Percentiles rank a stretch among this genome's conserved stretches.
phyloP scores from a whole-genome alignment of 2,797 vertebrate genomes.

The Loris lydekkerianus region DNA sequence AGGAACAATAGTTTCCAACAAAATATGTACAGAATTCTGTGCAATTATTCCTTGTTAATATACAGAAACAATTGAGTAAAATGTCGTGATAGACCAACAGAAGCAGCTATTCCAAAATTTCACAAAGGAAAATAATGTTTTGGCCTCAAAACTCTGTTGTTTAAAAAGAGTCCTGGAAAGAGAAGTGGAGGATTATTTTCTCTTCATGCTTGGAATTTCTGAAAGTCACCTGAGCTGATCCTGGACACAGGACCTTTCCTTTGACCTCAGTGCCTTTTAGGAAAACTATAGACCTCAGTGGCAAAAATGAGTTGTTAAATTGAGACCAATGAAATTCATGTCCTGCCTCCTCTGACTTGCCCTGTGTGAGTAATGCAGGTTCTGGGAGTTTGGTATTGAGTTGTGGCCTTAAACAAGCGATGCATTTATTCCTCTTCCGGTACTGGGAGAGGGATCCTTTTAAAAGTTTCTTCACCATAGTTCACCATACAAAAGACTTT shows the following conservation, averaged over 20 bases:
- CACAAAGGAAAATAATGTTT: neutral
- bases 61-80: neutral
- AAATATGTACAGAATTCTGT: neutral
- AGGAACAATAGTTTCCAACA: neutral
- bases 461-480: neutral
- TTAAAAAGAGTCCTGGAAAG: neutral
- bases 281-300: neutral
- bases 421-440: neutral
- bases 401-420: neutral
- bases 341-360: neutral
- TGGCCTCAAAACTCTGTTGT: neutral
- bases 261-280: neutral
- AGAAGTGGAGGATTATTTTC: neutral
- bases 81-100: neutral
- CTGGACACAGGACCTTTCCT: neutral
- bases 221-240: neutral
- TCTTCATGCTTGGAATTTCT: neutral
- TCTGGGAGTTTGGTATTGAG: neutral
- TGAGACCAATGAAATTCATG: neutral
- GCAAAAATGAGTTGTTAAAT: neutral
- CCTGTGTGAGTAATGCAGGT: neutral
- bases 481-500: neutral
- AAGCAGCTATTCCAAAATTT: neutral
- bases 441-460: neutral
- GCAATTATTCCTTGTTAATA: neutral